Percentiles rank a stretch among this genome's conserved stretches.
These are phyloP conservation scores for Geodia barretti DNA, from an alignment of 37 sponge, comb jelly and placozoan genomes.

Conservation along the genomic window DNA sequence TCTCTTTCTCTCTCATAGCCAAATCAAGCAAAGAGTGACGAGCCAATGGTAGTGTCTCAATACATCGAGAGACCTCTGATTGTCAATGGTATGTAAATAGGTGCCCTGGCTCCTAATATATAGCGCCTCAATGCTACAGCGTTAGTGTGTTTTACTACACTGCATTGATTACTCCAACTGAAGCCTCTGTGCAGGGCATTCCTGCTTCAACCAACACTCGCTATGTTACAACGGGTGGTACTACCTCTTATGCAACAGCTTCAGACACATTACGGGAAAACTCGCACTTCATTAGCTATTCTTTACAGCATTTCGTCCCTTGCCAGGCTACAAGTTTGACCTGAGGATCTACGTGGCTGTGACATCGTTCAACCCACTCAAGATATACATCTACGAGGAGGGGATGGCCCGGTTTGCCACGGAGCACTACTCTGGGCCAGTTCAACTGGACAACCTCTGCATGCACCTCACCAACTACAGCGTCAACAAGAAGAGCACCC, in stretches of 20 bases:
- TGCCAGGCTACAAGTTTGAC: slow-evolving; percentile 80
- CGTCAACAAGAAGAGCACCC: slow-evolving; percentile 67
- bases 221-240: too few relatives aligned
- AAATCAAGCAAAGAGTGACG: slow-evolving; percentile 44
- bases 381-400: slow-evolving; percentile 75
- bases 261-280: too few relatives aligned
- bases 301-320: too few relatives aligned
- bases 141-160: neutral
- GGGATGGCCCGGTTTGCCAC: slow-evolving; percentile 81
- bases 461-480: slow-evolving; percentile 94
- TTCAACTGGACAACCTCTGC: slow-evolving; percentile 46
- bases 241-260: too few relatives aligned
- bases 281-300: too few relatives aligned
- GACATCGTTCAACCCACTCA: slow-evolving; percentile 72
- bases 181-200: neutral
- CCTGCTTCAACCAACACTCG: neutral
- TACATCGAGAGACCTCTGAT: slow-evolving; percentile 77
- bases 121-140: neutral
- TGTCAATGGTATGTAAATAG: slow-evolving; percentile 77
- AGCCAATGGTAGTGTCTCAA: slow-evolving; percentile 63
- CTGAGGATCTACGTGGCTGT: slow-evolving; percentile 79
- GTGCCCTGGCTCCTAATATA: neutral
- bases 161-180: too few relatives aligned
- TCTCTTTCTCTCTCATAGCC: slow-evolving; percentile 44
- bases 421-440: slow-evolving; percentile 42